Percentiles rank a stretch among this genome's conserved stretches.
Conservation (phyloP, 2,888 invertebrate species). For the Synergus laeviventris region DNA sequence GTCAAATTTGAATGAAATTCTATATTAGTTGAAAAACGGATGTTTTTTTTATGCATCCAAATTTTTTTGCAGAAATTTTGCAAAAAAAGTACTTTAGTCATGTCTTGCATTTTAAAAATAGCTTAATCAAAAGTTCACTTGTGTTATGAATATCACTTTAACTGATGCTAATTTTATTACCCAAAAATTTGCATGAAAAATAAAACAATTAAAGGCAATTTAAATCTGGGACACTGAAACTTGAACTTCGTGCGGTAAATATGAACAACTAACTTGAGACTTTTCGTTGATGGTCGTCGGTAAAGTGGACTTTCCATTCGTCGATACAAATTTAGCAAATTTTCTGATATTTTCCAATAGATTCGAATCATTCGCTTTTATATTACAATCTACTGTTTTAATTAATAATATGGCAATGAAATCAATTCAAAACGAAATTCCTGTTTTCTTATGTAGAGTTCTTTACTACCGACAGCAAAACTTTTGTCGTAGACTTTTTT, state of each 20-base stretch:
- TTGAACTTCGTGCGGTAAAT: constrained; percentile 42
- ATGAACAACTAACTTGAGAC: constrained; percentile 2
- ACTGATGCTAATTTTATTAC: constrained; percentile 2
- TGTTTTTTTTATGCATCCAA: too few species aligned
- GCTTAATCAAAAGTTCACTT: neutral
- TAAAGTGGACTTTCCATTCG: constrained; percentile 43
- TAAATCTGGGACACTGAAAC: constrained; percentile 60
- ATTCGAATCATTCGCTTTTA: neutral
- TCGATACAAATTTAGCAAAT: neutral
- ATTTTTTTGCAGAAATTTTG: neutral
- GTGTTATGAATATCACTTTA: constrained; percentile 2
- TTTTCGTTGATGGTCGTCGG: constrained; percentile 47
- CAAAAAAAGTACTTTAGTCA: neutral
- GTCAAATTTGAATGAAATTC: too few species aligned
- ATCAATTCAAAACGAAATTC: neutral
- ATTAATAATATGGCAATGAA: neutral
- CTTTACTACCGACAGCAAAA: constrained; percentile 5
- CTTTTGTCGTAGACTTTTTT: neutral
- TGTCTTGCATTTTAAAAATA: neutral
- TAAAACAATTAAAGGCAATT: constrained; percentile 59
- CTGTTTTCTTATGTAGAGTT: neutral
- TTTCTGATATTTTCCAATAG: neutral
- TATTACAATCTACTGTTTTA: neutral
- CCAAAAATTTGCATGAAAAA: constrained; percentile 55
- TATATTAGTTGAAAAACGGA: too few species aligned